Percentiles rank a stretch among this genome's conserved stretches.
phyloP scores from a whole-genome alignment of 2,797 vertebrate species.

The Aselliscus stoliczkanus region DNA sequence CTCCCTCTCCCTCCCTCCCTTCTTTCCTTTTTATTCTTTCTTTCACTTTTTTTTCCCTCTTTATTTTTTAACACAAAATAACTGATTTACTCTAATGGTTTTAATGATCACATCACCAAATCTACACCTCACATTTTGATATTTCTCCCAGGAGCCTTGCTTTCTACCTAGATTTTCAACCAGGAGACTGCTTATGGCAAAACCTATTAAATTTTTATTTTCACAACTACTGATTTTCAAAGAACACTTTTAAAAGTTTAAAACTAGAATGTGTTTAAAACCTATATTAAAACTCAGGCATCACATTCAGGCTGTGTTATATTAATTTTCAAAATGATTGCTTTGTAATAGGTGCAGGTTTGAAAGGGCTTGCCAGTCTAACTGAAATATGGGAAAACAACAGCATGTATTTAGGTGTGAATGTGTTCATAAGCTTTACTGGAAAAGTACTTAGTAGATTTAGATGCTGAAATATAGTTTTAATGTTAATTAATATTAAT shows the following conservation, averaged over 20 bases:
- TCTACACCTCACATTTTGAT: neutral
- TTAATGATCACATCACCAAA: neutral
- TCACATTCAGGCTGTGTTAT: neutral
- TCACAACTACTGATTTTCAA: neutral
- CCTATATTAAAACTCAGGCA: neutral
- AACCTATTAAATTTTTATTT: neutral
- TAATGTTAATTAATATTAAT: neutral
- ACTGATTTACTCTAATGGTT: neutral
- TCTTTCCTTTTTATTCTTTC: neutral
- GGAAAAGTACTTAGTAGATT: neutral
- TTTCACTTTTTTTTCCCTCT: accelerated
- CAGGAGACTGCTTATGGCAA: neutral
- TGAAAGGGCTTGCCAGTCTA: neutral
- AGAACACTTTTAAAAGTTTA: neutral
- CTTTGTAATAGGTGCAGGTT: neutral
- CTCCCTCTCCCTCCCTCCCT: neutral
- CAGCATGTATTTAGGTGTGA: neutral
- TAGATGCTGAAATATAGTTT: neutral
- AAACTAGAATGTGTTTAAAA: neutral
- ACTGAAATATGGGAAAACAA: neutral
- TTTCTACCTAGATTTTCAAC: neutral
- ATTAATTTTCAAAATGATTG: neutral
- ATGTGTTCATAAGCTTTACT: neutral
- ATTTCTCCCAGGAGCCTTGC: neutral
- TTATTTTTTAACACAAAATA: neutral